Percentiles rank a stretch among this genome's conserved stretches.
Evolutionary conservation across 2,888 invertebrate species (phyloP).

Genomic region (Clepsis dumicolana): DNA sequence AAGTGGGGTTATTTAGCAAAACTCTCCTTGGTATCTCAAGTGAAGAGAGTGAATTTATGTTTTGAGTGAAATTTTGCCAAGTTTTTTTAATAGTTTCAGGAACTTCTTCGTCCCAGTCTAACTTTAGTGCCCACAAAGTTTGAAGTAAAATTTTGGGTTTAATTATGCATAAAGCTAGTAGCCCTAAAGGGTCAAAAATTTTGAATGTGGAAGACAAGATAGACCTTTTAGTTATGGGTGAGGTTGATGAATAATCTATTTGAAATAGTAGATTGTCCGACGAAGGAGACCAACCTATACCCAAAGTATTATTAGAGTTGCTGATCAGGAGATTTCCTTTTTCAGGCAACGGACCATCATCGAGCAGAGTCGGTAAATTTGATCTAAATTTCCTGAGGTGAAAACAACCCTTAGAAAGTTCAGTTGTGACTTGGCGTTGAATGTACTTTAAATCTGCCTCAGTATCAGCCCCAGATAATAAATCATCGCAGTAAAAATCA

Average conservation of each 20-base stretch:
- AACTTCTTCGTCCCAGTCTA: constrained; percentile 45
- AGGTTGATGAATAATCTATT: constrained; percentile 2
- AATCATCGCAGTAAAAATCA: constrained; percentile 37
- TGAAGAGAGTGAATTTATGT: constrained; percentile 24
- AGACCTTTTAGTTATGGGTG: constrained; percentile 42
- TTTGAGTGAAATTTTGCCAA: constrained; percentile 21
- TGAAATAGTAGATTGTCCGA: constrained; percentile 44
- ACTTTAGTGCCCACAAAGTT: too few species aligned
- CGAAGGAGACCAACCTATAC: constrained; percentile 46
- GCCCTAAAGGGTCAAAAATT: constrained; percentile 47
- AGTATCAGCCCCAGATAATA: constrained; percentile 26
- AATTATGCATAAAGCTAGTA: constrained; percentile 45
- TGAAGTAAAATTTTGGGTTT: constrained; percentile 46
- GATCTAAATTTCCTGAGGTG: constrained; percentile 40
- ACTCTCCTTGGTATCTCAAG: constrained; percentile 23
- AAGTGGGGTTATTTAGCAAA: not conserved
- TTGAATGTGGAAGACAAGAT: constrained; percentile 43
- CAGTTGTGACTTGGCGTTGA: constrained; percentile 7
- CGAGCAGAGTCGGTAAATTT: not conserved
- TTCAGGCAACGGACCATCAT: not conserved
- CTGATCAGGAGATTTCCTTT: constrained; percentile 18
- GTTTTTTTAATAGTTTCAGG: constrained; percentile 18
- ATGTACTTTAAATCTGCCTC: constrained; percentile 30
- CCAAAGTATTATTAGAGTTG: constrained; percentile 35
- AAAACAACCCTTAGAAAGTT: constrained; percentile 25